Conservation (phyloP, 2,888 invertebrate genomes). For the Apamea crenata region DNA sequence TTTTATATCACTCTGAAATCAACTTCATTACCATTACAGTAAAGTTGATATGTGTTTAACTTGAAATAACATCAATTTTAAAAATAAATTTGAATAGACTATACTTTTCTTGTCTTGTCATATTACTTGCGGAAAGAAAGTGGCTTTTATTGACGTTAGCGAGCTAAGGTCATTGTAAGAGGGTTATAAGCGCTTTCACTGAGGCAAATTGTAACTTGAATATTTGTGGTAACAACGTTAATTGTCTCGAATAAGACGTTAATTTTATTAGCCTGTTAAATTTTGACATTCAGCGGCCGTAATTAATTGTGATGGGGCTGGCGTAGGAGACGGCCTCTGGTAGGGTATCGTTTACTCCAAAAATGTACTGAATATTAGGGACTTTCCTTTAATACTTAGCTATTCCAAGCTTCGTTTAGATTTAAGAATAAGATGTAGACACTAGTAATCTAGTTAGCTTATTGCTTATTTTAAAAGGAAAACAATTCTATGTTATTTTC, state of each 20-base stretch:
- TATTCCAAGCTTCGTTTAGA: background rate
- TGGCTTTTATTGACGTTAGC: background rate
- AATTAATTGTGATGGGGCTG: slow-evolving; percentile 7
- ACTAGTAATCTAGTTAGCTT: background rate
- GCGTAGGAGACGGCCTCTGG: background rate
- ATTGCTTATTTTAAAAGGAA: background rate
- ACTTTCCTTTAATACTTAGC: background rate
- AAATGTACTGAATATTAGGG: no score
- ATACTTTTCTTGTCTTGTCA: background rate
- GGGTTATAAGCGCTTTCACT: slow-evolving; percentile 12
- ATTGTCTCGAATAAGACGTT: background rate
- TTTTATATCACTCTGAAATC: no score
- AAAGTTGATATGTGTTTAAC: no score
- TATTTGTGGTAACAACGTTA: slow-evolving; percentile 19
- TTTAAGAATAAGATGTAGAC: background rate
- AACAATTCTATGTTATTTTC: background rate
- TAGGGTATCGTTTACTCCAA: background rate
- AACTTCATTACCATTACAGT: no score
- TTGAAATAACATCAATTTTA: no score
- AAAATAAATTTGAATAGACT: no score
- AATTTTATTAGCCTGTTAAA: slow-evolving; percentile 1
- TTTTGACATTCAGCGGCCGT: background rate
- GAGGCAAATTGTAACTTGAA: slow-evolving; percentile 28
- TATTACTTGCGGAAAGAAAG: background rate
- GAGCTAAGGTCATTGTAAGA: slow-evolving; percentile 13